phyloP scores from a whole-genome alignment of 2,888 invertebrate species.

The Melinopterus prodromus region DNA sequence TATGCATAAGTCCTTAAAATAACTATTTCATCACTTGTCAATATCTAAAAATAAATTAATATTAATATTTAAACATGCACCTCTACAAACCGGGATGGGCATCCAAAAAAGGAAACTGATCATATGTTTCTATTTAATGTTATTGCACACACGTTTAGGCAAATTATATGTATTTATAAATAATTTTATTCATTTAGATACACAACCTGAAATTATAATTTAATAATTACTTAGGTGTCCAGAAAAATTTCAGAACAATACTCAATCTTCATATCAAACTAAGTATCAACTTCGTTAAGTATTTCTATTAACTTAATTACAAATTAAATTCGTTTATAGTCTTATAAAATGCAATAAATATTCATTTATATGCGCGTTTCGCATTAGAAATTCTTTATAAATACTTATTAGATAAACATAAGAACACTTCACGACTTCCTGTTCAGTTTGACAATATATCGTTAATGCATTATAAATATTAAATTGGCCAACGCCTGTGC shows the following conservation, averaged over 20 bases:
- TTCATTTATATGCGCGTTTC: background rate
- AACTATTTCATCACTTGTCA: background rate
- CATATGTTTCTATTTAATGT: background rate
- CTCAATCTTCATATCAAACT: background rate
- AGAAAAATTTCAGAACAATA: background rate
- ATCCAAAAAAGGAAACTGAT: background rate
- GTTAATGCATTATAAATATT: slow-evolving; percentile 4
- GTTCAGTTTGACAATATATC: background rate
- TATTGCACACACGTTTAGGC: no score
- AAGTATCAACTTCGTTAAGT: background rate
- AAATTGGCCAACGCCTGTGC: background rate
- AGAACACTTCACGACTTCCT: background rate
- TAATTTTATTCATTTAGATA: background rate
- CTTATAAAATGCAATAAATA: background rate
- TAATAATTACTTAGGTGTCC: background rate
- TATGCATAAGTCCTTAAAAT: background rate
- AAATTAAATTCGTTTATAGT: background rate
- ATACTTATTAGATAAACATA: background rate
- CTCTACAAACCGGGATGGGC: background rate
- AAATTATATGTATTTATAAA: background rate
- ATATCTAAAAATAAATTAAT: background rate
- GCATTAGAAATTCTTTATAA: background rate
- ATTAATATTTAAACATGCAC: background rate
- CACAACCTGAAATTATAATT: background rate
- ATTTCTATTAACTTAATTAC: background rate